A percentile compares a stretch with the other conserved stretches of the same genome.
phyloP scores from a whole-genome alignment of 2,797 vertebrate genomes.

The Rhinatrema bivittatum region DNA sequence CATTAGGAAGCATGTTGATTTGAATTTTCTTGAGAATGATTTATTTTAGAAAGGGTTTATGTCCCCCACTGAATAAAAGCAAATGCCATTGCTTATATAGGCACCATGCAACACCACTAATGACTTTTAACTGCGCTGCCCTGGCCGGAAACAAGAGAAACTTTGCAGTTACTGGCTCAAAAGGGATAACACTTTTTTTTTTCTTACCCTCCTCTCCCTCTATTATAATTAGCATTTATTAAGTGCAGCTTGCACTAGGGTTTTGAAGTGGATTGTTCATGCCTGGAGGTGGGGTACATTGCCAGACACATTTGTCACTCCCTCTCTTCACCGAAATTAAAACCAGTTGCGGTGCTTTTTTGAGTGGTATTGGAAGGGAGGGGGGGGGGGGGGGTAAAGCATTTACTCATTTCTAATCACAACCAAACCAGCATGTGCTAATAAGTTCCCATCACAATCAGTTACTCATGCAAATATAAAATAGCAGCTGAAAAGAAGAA shows the following conservation, averaged over 20 bases:
- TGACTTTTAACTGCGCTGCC: too few species aligned
- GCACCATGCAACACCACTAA: too few species aligned
- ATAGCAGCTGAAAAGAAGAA: too few species aligned
- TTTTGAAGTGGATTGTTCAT: conserved; percentile 37
- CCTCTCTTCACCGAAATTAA: conserved; percentile 37
- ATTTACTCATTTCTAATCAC: neutral
- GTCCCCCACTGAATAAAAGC: too few species aligned
- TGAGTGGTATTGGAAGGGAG: neutral
- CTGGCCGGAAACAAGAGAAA: too few species aligned
- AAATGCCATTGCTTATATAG: too few species aligned
- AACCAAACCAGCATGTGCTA: neutral
- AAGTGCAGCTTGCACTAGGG: conserved; percentile 30
- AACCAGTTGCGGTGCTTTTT: conserved; percentile 27
- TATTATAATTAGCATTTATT: conserved; percentile 35
- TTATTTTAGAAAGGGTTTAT: too few species aligned
- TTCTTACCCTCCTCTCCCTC: too few species aligned
- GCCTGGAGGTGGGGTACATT: conserved; percentile 31
- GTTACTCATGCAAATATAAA: too few species aligned
- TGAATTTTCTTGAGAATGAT: too few species aligned
- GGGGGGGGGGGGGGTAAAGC: neutral
- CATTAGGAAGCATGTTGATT: too few species aligned
- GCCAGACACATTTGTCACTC: conserved; percentile 35
- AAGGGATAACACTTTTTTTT: conserved; percentile 22
- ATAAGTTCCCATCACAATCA: too few species aligned
- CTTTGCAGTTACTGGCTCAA: conserved; percentile 19